These are phyloP conservation scores for Sphyrna mokarran DNA, from an alignment of 2,113 vertebrate species.

Conservation along the genomic window DNA sequence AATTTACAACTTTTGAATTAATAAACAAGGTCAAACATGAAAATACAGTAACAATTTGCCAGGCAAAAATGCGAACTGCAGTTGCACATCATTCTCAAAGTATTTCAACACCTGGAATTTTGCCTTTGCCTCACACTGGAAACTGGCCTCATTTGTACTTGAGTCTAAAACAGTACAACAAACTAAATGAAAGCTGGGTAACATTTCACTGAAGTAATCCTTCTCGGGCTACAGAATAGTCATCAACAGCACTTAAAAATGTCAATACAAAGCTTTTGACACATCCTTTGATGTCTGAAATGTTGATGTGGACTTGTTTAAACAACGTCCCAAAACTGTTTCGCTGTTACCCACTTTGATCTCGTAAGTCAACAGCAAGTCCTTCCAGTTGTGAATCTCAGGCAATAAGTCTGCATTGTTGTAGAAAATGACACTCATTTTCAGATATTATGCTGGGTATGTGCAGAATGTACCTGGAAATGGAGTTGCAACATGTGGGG, in stretches of 20 bases:
- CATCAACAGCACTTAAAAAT: background rate
- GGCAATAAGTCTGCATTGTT: background rate
- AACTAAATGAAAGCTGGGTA: background rate
- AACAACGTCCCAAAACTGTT: background rate
- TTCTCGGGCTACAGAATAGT: background rate
- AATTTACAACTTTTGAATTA: background rate
- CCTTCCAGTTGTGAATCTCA: background rate
- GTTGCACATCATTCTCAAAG: background rate
- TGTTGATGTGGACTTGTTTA: background rate
- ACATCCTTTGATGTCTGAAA: conserved; percentile 3
- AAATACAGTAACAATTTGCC: background rate
- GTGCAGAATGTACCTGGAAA: background rate
- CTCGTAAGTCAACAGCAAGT: background rate
- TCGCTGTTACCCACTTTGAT: background rate
- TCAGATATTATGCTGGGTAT: background rate
- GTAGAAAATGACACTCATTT: background rate
- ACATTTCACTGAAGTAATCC: background rate
- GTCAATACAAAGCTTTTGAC: conserved; percentile 1
- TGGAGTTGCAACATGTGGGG: background rate
- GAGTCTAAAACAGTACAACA: background rate
- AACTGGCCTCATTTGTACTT: background rate
- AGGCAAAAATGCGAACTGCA: background rate
- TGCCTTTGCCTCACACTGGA: background rate
- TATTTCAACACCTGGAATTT: background rate
- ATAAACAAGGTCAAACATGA: background rate